Conservation (phyloP, 2,888 invertebrate genomes). For the Amiota mariae region DNA sequence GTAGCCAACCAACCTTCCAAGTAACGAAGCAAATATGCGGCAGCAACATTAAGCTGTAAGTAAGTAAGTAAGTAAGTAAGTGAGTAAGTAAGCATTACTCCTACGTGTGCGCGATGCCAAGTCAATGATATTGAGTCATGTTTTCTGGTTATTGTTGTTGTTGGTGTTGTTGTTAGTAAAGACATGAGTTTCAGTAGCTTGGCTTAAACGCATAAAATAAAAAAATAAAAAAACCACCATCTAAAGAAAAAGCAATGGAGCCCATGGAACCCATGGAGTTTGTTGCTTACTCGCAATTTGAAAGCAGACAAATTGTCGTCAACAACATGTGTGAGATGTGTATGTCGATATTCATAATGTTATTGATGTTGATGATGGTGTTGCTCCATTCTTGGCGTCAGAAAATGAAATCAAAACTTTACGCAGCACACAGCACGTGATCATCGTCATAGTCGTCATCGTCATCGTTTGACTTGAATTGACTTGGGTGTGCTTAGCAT, state of each 20-base stretch:
- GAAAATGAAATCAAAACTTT: conserved; percentile 29
- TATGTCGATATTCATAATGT: too few relatives aligned
- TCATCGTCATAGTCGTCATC: neutral
- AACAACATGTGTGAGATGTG: neutral
- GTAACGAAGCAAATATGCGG: neutral
- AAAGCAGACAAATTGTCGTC: conserved; percentile 19
- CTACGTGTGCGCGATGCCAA: conserved; percentile 24
- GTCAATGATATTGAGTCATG: conserved; percentile 1
- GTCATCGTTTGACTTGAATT: too few relatives aligned
- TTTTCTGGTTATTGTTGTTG: neutral
- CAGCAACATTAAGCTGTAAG: neutral
- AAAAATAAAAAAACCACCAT: neutral
- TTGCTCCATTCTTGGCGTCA: neutral
- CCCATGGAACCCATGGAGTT: neutral
- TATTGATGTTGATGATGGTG: neutral
- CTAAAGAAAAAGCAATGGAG: neutral
- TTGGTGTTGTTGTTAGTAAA: too few relatives aligned
- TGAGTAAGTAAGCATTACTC: neutral
- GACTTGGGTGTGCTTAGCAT: too few relatives aligned
- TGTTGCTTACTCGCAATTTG: neutral
- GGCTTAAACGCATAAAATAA: neutral
- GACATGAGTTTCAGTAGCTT: neutral
- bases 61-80: neutral
- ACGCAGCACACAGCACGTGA: conserved; percentile 32
- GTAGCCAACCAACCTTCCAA: neutral